Percentiles rank a stretch among this genome's conserved stretches.
Conservation (phyloP, 2,797 vertebrate species). For the Sebastes reedi region DNA sequence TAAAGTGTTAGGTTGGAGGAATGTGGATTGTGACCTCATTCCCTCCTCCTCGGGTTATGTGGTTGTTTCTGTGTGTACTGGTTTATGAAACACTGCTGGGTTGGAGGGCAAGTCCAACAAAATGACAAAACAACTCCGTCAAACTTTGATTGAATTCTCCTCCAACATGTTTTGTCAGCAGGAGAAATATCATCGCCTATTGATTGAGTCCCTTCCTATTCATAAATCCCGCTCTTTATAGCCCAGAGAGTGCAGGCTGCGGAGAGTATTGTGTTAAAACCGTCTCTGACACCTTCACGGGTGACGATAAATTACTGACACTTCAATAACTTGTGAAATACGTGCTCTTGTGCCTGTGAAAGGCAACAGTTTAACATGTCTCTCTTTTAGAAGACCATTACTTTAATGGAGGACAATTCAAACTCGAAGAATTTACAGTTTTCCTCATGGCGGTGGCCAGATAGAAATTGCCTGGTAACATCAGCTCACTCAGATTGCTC, state of each 20-base stretch:
- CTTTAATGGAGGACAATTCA: conserved; percentile 78
- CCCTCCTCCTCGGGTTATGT: conserved; percentile 39
- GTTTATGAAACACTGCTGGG: conserved; percentile 70
- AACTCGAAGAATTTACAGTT: conserved; percentile 70
- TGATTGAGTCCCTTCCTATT: conserved; percentile 61
- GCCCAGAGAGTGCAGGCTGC: conserved; percentile 47
- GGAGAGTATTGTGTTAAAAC: conserved; percentile 54
- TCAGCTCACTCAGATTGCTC: conserved; percentile 63
- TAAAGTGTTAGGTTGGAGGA: conserved; percentile 11
- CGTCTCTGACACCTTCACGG: conserved; percentile 60
- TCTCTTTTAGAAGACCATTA: conserved; percentile 74
- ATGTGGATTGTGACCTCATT: conserved; percentile 55
- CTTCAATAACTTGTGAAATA: conserved; percentile 74
- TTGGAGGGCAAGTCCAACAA: conserved; percentile 66
- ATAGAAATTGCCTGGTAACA: conserved; percentile 63
- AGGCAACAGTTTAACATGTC: conserved; percentile 72
- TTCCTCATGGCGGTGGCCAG: conserved; percentile 51
- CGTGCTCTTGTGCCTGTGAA: conserved; percentile 61
- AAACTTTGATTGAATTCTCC: conserved; percentile 67
- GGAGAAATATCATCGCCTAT: conserved; percentile 62
- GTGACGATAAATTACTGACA: conserved; percentile 73
- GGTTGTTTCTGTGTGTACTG: conserved; percentile 36
- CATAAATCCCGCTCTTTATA: conserved; percentile 70
- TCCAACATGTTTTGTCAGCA: conserved; percentile 58
- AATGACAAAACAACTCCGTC: conserved; percentile 59